A percentile compares a stretch with the other conserved stretches of the same genome.
phyloP scores from a whole-genome alignment of 92 coral and sea anemone genomes.

The Actinernus sp. region DNA sequence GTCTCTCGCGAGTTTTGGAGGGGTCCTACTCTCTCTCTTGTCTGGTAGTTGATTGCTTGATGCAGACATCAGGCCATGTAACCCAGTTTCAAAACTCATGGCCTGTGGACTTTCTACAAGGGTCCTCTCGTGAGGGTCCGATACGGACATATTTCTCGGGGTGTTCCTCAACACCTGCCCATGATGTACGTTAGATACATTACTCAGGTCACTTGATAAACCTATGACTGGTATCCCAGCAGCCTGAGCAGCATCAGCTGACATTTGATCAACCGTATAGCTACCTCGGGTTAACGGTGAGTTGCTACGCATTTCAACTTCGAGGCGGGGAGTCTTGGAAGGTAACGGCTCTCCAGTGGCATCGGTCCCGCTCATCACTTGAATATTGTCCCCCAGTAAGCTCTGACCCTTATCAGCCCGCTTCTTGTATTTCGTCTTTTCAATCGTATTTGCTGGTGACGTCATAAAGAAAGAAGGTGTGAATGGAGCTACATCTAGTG shows the following conservation, averaged over 20 bases:
- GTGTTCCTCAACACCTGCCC: constrained; percentile 2
- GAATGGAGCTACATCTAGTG: constrained; percentile 85
- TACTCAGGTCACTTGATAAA: too few relatives aligned
- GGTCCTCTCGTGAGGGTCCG: neutral
- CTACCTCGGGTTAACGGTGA: constrained; percentile 86
- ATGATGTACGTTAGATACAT: neutral
- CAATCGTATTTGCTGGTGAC: constrained; percentile 81
- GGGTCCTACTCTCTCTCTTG: neutral
- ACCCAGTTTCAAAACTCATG: neutral
- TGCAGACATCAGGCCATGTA: neutral
- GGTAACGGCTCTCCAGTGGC: neutral
- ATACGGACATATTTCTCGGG: neutral
- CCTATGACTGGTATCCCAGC: constrained; percentile 97
- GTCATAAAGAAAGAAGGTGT: constrained; percentile 85
- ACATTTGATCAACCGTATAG: constrained; percentile 80
- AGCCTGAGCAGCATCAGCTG: constrained; percentile 92
- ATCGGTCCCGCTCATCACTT: neutral
- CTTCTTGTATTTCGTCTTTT: constrained; percentile 43
- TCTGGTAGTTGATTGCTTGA: neutral
- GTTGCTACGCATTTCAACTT: constrained; percentile 28
- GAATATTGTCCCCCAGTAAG: neutral
- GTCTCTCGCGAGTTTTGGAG: neutral
- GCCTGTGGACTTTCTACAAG: neutral
- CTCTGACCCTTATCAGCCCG: constrained; percentile 33
- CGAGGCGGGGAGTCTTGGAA: constrained; percentile 21